A percentile compares a stretch with the other conserved stretches of the same genome.
These are phyloP conservation scores for Phymanthus crucifer DNA, from an alignment of 92 coral and sea anemone species.

Conservation along the genomic window DNA sequence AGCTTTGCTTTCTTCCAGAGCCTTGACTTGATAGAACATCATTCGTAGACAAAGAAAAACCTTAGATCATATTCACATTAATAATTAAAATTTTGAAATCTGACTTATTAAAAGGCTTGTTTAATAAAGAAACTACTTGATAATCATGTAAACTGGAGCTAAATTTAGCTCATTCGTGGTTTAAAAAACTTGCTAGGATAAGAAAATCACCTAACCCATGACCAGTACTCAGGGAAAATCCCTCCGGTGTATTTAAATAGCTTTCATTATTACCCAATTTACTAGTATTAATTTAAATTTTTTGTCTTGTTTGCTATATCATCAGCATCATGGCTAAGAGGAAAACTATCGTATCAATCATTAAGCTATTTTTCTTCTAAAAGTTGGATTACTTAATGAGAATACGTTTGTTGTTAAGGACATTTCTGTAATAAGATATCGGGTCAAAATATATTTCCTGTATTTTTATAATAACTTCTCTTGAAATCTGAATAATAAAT, in stretches of 20 bases:
- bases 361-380: not conserved
- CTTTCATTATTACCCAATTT: conserved; percentile 10
- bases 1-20: not conserved
- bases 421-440: not conserved
- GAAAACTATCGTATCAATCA: not conserved
- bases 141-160: not conserved
- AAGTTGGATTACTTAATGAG: not conserved
- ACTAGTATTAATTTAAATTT: conserved; percentile 2
- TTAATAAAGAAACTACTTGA: conserved; percentile 15
- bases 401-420: not conserved
- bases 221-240: conserved; percentile 65
- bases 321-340: not conserved
- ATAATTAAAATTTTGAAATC: conserved; percentile 5
- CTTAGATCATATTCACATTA: conserved; percentile 8
- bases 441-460: not conserved
- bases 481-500: too few species aligned
- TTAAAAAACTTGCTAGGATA: not conserved
- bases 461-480: not conserved
- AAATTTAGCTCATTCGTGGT: not conserved
- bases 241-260: not conserved
- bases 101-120: not conserved
- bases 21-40: conserved; percentile 30
- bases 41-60: conserved; percentile 25
- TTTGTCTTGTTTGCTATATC: conserved; percentile 9
- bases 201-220: not conserved